Evolutionary conservation across 2,113 vertebrate genomes (phyloP).

Genomic region (Otis tarda): DNA sequence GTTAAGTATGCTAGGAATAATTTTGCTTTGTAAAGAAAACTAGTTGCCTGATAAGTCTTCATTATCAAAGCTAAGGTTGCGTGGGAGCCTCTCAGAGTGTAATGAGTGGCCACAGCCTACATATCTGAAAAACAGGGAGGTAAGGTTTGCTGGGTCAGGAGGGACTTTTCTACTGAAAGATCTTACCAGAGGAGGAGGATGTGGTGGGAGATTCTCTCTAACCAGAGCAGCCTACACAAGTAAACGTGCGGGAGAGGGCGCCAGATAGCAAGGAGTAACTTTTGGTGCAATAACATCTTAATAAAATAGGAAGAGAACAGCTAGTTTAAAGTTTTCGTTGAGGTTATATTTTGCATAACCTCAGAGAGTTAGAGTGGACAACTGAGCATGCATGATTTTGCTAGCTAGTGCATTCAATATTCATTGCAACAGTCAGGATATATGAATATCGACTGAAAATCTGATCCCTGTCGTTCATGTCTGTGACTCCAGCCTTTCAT

Average conservation of each 20-base stretch:
- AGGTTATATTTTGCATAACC: neutral
- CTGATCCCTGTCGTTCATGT: neutral
- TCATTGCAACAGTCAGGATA: too few species aligned
- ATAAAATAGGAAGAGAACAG: neutral
- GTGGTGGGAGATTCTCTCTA: neutral
- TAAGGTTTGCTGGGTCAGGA: neutral
- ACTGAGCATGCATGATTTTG: neutral
- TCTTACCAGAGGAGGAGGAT: neutral
- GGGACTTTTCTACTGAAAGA: neutral
- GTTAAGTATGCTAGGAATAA: neutral
- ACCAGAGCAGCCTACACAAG: neutral
- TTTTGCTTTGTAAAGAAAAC: neutral
- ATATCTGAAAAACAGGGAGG: neutral
- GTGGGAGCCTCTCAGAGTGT: neutral
- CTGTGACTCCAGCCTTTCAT: neutral
- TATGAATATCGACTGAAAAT: neutral
- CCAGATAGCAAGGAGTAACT: slow-evolving; percentile 31
- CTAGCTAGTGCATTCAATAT: neutral
- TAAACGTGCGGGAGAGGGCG: slow-evolving; percentile 33
- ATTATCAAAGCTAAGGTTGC: neutral
- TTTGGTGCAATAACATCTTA: fast-evolving
- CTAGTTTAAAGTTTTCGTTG: neutral
- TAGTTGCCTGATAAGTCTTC: neutral
- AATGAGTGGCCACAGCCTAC: neutral
- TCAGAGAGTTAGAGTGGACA: neutral